Evolutionary conservation across 2,113 vertebrate genomes (phyloP).

Genomic region (Scopus umbretta): DNA sequence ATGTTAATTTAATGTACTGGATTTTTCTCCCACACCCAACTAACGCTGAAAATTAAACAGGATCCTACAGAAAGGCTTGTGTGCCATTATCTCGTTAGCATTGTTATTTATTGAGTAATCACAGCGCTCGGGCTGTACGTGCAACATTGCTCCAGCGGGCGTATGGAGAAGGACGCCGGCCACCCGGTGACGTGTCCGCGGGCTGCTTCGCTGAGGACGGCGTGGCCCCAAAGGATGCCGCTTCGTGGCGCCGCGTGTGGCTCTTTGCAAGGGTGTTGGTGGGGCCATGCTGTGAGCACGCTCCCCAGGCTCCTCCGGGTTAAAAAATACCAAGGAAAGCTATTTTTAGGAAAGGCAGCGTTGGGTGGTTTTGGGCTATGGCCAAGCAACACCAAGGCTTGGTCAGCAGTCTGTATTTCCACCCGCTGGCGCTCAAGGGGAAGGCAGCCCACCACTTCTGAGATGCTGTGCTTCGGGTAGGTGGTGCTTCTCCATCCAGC

Average conservation of each 20-base stretch:
- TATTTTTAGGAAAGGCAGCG: not conserved
- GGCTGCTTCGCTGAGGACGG: not conserved
- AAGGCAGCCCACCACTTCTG: not conserved
- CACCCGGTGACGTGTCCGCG: accelerated
- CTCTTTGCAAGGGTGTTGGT: not conserved
- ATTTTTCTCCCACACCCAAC: constrained; percentile 32
- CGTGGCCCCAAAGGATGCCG: accelerated
- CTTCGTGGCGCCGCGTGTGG: accelerated
- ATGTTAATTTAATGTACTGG: not conserved
- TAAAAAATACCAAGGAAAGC: not conserved
- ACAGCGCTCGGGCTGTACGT: accelerated
- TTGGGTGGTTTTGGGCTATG: not conserved
- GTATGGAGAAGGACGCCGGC: accelerated
- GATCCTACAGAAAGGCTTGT: not conserved
- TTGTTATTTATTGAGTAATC: not conserved
- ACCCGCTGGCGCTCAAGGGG: no score
- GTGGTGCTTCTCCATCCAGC: not conserved
- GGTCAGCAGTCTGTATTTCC: not conserved
- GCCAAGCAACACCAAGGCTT: not conserved
- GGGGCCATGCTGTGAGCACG: accelerated
- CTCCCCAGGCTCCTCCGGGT: not conserved
- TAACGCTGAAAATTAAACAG: not conserved
- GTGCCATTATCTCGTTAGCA: not conserved
- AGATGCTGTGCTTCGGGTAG: not conserved
- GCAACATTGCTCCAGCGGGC: not conserved